These are phyloP conservation scores for Irena cyanogastra DNA, from an alignment of 2,113 vertebrate species.

Conservation along the genomic window DNA sequence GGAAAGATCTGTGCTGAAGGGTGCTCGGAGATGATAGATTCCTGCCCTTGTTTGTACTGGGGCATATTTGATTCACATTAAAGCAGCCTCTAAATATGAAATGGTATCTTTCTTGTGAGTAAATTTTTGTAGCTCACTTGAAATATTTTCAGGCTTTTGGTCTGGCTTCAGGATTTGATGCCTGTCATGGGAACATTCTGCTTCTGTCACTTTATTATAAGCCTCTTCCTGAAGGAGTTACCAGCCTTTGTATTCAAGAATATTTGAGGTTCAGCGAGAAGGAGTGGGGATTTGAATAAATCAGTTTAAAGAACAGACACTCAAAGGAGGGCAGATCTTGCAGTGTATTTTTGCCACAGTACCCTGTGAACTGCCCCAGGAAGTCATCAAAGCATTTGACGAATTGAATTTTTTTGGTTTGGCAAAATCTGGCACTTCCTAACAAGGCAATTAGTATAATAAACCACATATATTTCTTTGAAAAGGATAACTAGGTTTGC, in stretches of 20 bases:
- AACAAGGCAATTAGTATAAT: background rate
- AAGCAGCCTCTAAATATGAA: background rate
- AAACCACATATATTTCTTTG: background rate
- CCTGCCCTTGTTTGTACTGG: background rate
- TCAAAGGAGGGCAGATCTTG: background rate
- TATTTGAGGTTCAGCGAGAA: background rate
- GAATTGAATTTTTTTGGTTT: background rate
- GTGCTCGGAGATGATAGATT: background rate
- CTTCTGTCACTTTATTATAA: background rate
- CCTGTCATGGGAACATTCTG: background rate
- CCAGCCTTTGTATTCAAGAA: background rate
- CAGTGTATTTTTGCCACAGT: background rate
- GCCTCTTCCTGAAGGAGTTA: background rate
- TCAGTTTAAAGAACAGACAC: background rate
- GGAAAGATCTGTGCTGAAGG: background rate
- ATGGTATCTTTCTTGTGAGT: background rate
- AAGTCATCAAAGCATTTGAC: background rate
- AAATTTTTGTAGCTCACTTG: background rate
- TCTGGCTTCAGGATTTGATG: background rate
- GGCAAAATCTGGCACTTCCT: background rate
- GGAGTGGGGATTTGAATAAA: background rate
- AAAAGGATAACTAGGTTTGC: background rate
- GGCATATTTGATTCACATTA: background rate
- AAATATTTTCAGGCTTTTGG: background rate
- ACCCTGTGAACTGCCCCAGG: background rate